Conservation (phyloP, 1,140 invertebrate species). For the Tetramorium parvispinum region DNA sequence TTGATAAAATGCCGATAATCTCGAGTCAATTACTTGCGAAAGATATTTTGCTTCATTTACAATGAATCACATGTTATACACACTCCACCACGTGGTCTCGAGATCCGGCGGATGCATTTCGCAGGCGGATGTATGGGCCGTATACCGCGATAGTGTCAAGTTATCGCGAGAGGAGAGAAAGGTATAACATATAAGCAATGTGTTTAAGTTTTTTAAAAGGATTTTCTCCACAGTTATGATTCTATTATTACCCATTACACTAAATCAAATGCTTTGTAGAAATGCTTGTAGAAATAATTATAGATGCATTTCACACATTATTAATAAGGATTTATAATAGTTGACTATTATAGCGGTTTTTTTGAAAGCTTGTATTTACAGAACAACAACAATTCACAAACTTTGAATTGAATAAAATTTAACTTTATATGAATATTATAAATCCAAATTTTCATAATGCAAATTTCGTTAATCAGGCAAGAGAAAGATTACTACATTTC, state of each 20-base stretch:
- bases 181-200: background rate
- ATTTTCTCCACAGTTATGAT: background rate
- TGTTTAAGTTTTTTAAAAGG: conserved; percentile 12
- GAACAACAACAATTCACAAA: background rate
- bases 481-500: conserved; percentile 5
- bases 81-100: conserved; percentile 21
- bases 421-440: background rate
- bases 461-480: conserved; percentile 1
- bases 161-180: conserved; percentile 14
- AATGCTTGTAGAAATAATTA: background rate
- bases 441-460: background rate
- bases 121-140: conserved; percentile 36
- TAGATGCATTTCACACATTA: background rate
- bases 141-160: conserved; percentile 42
- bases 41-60: conserved; percentile 59
- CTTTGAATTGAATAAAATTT: background rate
- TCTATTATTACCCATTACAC: background rate
- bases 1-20: conserved; percentile 52
- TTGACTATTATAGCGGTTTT: background rate
- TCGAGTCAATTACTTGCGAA: conserved; percentile 49
- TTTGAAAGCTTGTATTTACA: background rate
- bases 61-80: conserved; percentile 50
- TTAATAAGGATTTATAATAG: background rate
- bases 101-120: conserved; percentile 30
- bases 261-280: conserved; percentile 19